Evolutionary conservation across 2,113 vertebrate genomes (phyloP).

Genomic region (Corythaixoides concolor): DNA sequence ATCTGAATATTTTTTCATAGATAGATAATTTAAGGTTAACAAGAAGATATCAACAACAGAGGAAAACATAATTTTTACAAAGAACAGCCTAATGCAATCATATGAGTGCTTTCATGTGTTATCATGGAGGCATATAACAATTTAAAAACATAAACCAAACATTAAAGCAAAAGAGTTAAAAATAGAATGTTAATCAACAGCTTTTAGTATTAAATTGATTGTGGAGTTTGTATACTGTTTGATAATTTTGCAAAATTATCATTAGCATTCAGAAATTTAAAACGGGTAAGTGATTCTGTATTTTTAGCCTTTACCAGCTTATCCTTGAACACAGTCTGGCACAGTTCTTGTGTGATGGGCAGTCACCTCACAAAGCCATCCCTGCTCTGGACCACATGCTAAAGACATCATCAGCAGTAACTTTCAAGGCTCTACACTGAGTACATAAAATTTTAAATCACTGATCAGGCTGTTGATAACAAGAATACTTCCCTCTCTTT

Average conservation of each 20-base stretch:
- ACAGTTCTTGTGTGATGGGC: not conserved
- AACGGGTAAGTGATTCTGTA: not conserved
- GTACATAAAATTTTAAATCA: not conserved
- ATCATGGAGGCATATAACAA: not conserved
- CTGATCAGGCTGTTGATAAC: not conserved
- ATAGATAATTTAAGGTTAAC: not conserved
- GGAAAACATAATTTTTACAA: not conserved
- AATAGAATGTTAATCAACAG: not conserved
- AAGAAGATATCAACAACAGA: not conserved
- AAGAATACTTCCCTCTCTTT: not conserved
- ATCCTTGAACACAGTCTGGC: not conserved
- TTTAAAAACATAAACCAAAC: not conserved
- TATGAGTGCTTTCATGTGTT: not conserved
- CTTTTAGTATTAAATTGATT: not conserved
- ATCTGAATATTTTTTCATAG: not conserved
- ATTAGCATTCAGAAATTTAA: not conserved
- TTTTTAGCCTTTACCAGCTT: not conserved
- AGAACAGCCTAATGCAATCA: not conserved
- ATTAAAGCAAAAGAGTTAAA: not conserved
- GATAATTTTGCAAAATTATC: not conserved
- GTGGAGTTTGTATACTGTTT: not conserved
- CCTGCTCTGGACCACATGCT: not conserved
- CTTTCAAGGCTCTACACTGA: not conserved
- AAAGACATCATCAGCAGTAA: not conserved
- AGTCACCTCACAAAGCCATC: not conserved